phyloP scores from a whole-genome alignment of 2,888 invertebrate genomes.

The Pseudococcus viburni region DNA sequence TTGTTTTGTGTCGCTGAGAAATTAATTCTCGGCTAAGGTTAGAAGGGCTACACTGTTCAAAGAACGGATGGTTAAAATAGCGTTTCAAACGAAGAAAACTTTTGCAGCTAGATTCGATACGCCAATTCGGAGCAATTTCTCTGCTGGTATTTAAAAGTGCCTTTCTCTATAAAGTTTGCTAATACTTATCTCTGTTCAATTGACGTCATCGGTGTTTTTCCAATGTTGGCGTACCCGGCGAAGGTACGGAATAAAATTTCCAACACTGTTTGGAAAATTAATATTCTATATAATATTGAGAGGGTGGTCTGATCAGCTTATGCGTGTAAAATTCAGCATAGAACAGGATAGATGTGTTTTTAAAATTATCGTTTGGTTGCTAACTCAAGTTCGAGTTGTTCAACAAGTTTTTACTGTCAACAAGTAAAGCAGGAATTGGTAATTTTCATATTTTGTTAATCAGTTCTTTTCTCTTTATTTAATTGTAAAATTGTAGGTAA shows the following conservation, averaged over 20 bases:
- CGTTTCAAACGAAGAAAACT: constrained; percentile 61
- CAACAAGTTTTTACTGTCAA: too few species aligned
- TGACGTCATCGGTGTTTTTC: background rate
- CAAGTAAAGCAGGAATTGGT: too few species aligned
- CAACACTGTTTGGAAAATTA: background rate
- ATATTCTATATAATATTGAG: too few species aligned
- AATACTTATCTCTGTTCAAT: background rate
- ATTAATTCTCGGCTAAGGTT: constrained; percentile 60
- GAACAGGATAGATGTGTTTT: background rate
- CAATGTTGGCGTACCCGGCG: too few species aligned
- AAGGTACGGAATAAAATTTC: background rate
- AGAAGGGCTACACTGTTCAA: constrained; percentile 14
- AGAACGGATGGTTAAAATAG: constrained; percentile 54
- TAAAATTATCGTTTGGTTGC: too few species aligned
- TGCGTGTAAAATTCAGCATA: background rate
- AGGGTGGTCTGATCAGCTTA: background rate
- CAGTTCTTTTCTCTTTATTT: too few species aligned
- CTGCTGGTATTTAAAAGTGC: background rate
- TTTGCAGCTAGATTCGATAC: constrained; percentile 16
- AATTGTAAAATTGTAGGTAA: too few species aligned
- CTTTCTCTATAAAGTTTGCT: background rate
- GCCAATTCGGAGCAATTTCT: background rate
- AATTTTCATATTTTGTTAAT: too few species aligned
- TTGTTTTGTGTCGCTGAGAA: constrained; percentile 64
- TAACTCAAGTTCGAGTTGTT: too few species aligned